Evolutionary conservation across 2,888 invertebrate species (phyloP), one percentile per base, ranked within the genome.

Genomic region (Callinectes sapidus): DNA sequence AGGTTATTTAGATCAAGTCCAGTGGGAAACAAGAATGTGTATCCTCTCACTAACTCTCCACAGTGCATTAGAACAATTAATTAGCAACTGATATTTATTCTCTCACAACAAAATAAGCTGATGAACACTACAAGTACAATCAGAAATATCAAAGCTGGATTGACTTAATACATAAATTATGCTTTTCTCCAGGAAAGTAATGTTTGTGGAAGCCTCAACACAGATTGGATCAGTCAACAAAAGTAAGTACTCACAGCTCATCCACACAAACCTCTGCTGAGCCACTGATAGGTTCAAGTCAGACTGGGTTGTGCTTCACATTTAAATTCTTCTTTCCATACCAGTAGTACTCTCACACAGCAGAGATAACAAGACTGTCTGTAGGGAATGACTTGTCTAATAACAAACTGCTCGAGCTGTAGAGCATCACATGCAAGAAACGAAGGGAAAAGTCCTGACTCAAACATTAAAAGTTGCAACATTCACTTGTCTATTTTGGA

Each of bases 1-100:
- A 55, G 14, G 54, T 48, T 87, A 48, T 54, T 5, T 48, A 87
- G 87, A 28, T 87, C n/a, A 87, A 6, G 87, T 54, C 28, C 87
- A 54, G 1, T 16, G 18, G 48, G 18, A 32, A 28, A 54, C 48
- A 48, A 23, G 5, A 10, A 42, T 18, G 48, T 87, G 3, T 28
- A 28, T 48, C 2, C 23, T 6, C 35, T 87, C 87, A 48, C 87
- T n/a, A 35, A 3, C 42, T 42, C 48, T 13, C 23, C 54, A 54
- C 28, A 8, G 87, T 54, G 87, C 42, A n/a, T n/a, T n/a, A 87
- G 8, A 23, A 14, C 10, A 48, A 54, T 6, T 10, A 28, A 54
- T 0, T 10, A 28, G 87, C 54, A 35, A 14, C 18, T 32, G 81
- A 81, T 35, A 16, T 2, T 35, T 35, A 16, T 2, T 35, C 14